Evolutionary conservation across 2,888 invertebrate species (phyloP).

Genomic region (Agapetus fuscipes): DNA sequence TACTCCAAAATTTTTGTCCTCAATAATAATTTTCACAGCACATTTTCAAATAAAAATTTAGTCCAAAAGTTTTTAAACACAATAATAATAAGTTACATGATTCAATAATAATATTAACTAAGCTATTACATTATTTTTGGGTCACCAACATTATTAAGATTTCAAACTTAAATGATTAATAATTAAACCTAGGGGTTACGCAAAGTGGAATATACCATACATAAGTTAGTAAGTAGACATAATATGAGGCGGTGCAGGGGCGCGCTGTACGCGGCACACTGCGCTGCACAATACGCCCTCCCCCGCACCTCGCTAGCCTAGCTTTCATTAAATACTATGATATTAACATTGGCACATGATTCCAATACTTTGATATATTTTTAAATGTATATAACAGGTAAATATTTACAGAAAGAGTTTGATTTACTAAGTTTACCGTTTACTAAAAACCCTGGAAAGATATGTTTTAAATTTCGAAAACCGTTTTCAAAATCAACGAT

Average conservation of each 20-base stretch:
- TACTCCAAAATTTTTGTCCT: conserved; percentile 13
- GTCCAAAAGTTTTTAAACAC: conserved; percentile 7
- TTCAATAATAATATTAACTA: conserved; percentile 10
- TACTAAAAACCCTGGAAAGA: conserved; percentile 24
- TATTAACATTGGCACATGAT: conserved; percentile 21
- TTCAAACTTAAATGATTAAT: conserved; percentile 14
- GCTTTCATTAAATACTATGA: conserved; percentile 16
- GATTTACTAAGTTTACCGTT: conserved; percentile 21
- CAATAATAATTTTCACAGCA: conserved; percentile 21
- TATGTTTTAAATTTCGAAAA: conserved; percentile 23
- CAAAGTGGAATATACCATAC: conserved; percentile 14
- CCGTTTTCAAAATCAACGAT: conserved; percentile 21
- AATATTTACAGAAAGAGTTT: conserved; percentile 21
- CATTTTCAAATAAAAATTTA: conserved; percentile 17
- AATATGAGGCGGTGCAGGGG: too few species aligned
- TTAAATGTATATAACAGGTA: conserved; percentile 21
- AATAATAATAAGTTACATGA: too few species aligned
- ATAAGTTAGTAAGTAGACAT: too few species aligned
- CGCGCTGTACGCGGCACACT: too few species aligned
- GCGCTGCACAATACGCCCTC: too few species aligned
- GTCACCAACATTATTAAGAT: conserved; percentile 15
- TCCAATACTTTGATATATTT: conserved; percentile 21
- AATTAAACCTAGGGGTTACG: conserved; percentile 12
- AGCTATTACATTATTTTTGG: conserved; percentile 11
- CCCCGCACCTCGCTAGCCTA: too few species aligned